These are phyloP conservation scores for Nansenia antarctica DNA, from an alignment of 2,113 vertebrate genomes.

Conservation along the genomic window DNA sequence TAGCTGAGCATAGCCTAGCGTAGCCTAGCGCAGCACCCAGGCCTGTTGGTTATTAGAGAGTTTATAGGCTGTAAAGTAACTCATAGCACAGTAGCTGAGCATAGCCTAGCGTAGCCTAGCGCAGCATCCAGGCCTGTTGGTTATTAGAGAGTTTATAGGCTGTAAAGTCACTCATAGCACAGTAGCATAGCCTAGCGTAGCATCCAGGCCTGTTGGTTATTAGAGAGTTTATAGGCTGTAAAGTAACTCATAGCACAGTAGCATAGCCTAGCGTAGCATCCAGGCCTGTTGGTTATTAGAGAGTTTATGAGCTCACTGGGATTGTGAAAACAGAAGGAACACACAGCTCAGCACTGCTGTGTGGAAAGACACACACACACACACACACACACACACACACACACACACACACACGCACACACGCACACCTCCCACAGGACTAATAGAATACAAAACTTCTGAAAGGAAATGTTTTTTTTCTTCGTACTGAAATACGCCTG, in stretches of 20 bases:
- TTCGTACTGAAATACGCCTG: not conserved
- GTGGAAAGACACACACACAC: constrained; percentile 1
- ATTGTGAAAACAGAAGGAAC: constrained; percentile 13
- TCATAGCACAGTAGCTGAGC: no score
- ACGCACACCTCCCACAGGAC: not conserved
- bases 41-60: no score
- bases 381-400: no score
- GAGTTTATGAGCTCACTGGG: constrained; percentile 26
- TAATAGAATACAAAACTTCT: not conserved
- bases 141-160: no score
- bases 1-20: no score
- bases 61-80: no score
- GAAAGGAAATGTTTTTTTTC: constrained; percentile 1
- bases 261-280: constrained; percentile 2
- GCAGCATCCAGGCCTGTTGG: no score
- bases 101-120: constrained; percentile 6
- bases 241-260: not conserved
- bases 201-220: constrained; percentile 26
- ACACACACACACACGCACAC: not conserved
- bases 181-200: not conserved
- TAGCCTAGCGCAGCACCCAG: no score
- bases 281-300: constrained; percentile 23
- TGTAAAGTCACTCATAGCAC: no score
- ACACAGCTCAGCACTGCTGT: not conserved
- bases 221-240: constrained; percentile 26